Base-by-base conservation (phyloP, 2,113 vertebrate genomes). In the Anolis carolinensis region DNA sequence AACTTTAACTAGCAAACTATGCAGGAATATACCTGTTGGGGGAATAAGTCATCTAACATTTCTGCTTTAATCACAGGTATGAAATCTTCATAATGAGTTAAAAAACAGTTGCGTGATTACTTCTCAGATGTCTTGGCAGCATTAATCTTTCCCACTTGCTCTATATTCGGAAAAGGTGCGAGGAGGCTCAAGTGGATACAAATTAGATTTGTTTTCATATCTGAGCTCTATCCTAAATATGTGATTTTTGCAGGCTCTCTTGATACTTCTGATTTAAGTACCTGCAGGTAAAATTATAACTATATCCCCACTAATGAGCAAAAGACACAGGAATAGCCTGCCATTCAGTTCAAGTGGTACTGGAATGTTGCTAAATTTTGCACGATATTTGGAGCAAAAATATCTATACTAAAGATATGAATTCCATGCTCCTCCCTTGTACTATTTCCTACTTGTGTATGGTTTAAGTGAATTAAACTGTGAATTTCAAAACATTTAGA, bases 221-320 rank as follows among this genome's bases (percentile, higher is more conserved):
- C 75, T 74, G 68, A 88, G 5, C 90, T 55, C 48, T 73, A 48
- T 78, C 13, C 34, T 89, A 55, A 82, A 87, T 34, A 76, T 4
- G 0, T 34, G 13, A 11, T 82, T 88, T 79, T 70, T 77, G 2
- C 48, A 86, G 39, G 27, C 67, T 90, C 13, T 86, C 7, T 4
- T 88, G 55, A n/a, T 88, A 50, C 44, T 52, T 27, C 73, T 86
- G 59, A 73, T 82, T 30, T 79, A 68, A 90, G 65, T 52, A 91
- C 50, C 76, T 82, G 44, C 25, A 89, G 55, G 36, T 88, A 73
- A 82, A 90, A 87, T 88, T 72, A 48, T 9, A 55, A 85, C 88
- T 68, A 50, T 4, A 39, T 44, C n/a, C 55, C 4, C 0, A 80
- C 20, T 71, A 82, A 82, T 9, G 48, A 82, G 34, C 20, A 62